Base-by-base conservation (phyloP, 1,140 invertebrate species). In the Drosophila murphyi region DNA sequence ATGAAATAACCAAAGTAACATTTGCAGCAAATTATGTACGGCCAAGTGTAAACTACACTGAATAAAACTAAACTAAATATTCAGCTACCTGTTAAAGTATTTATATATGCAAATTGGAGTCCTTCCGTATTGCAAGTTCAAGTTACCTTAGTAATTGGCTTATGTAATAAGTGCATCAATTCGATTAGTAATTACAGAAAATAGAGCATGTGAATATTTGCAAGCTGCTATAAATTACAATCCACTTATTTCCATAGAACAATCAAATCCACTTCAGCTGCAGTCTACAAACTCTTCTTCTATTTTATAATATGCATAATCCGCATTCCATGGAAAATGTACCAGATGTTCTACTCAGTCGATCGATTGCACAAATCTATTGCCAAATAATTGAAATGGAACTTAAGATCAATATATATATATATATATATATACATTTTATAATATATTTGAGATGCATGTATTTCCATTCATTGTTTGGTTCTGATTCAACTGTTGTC, bases 171-270 rank as follows among this genome's bases (percentile, higher is more conserved):
- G 39, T 2, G 34, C 1, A 48, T 7, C 62, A 62, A 56, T 43
- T 61, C 54, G 35, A n/a, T 67, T 20, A 56, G 50, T 68, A 59
- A 73, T 76, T 72, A 39, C 41, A 28, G n/a, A 28, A 52, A 57
- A 73, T 73, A 20, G 28, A 62, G 28, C 70, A 45, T 73, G 63
- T 45, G 70, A 72, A 72, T 54, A 6, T 60, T 59, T 72, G 63
- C 70, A 72, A 60, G 54, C 55, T 52, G 63, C 20, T 12, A 43
- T 32, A 31, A 50, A 41, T 52, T 35, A 4, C 52, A 48, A 37
- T n/a, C 20, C 5, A 47, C 10, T 20, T 31, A 2, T 32, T 52
- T 7, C 50, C 3, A 12, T 43, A 34, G 32, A 43, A 34, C 28
- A 20, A 39, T 39, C 37, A 39, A 39, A 39, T 39, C 37, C 3